A percentile compares a stretch with the other conserved stretches of the same genome.
Conservation (phyloP, 2,888 invertebrate species). For the Tanytarsus gracilentus region DNA sequence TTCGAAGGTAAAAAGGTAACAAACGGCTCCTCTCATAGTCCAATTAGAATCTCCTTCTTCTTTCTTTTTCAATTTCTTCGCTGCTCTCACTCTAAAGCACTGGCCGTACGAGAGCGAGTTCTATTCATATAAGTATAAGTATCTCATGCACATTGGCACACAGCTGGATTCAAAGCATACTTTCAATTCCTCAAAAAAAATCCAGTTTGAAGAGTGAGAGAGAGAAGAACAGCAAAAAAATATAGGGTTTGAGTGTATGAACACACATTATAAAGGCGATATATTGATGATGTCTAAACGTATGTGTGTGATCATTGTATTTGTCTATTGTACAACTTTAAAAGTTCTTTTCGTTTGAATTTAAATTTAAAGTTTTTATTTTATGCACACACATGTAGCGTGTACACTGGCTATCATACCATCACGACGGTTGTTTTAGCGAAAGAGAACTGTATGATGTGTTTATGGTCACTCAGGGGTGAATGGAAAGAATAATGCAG, state of each 20-base stretch:
- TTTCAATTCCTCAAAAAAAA: constrained; percentile 24
- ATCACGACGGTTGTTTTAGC: too few species aligned
- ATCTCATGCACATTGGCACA: neutral
- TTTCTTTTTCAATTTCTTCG: neutral
- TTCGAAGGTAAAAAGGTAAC: neutral
- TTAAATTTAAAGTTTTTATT: neutral
- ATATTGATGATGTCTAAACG: neutral
- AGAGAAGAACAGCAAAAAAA: neutral
- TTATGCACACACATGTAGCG: too few species aligned
- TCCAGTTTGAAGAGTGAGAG: constrained; percentile 11
- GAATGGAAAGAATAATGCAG: too few species aligned
- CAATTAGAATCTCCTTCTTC: constrained; percentile 5
- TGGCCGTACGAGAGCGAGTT: neutral
- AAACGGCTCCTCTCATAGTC: neutral
- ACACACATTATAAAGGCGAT: too few species aligned
- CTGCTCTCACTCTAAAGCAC: neutral
- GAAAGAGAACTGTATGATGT: too few species aligned
- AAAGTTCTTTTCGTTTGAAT: neutral
- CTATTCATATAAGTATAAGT: neutral
- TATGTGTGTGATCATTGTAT: constrained; percentile 14
- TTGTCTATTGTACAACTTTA: too few species aligned
- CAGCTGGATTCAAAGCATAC: constrained; percentile 24
- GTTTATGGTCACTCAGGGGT: too few species aligned
- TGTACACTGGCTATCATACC: too few species aligned
- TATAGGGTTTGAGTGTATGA: neutral